phyloP scores from a whole-genome alignment of 2,113 vertebrate genomes.

The Cynocephalus volans region DNA sequence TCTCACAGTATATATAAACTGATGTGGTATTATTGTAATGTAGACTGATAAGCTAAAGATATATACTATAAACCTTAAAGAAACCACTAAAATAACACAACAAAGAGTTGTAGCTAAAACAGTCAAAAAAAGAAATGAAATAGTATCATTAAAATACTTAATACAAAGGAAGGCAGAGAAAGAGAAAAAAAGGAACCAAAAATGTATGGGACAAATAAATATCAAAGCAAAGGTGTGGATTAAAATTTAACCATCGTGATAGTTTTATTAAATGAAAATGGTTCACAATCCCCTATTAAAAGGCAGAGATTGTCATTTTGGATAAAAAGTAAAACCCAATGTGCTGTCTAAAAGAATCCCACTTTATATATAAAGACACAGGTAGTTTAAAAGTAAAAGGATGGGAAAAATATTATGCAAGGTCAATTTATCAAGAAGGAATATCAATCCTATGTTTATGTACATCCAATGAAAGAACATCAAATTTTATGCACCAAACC shows the following conservation, averaged over 20 bases:
- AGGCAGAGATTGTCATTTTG: neutral
- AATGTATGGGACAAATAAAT: neutral
- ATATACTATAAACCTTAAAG: neutral
- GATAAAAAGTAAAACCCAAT: neutral
- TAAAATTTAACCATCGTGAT: neutral
- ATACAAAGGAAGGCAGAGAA: neutral
- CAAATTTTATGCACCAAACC: constrained; percentile 31
- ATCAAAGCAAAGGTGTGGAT: neutral
- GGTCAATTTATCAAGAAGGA: constrained; percentile 25
- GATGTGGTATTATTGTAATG: neutral
- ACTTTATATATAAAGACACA: too few relatives aligned
- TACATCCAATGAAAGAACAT: constrained; percentile 7
- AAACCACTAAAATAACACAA: neutral
- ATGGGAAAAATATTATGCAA: too few relatives aligned
- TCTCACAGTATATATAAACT: neutral
- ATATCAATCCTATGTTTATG: neutral
- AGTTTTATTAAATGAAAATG: neutral
- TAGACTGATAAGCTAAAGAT: neutral
- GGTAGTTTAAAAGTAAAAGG: too few relatives aligned
- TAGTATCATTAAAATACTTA: neutral
- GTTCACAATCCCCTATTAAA: neutral
- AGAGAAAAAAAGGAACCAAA: neutral
- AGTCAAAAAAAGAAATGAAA: neutral
- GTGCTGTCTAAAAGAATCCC: too few relatives aligned
- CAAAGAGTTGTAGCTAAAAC: neutral